A percentile compares a stretch with the other conserved stretches of the same genome.
These are phyloP conservation scores for Enteromius paludinosus DNA, from an alignment of 2,797 vertebrate genomes.

Conservation along the genomic window DNA sequence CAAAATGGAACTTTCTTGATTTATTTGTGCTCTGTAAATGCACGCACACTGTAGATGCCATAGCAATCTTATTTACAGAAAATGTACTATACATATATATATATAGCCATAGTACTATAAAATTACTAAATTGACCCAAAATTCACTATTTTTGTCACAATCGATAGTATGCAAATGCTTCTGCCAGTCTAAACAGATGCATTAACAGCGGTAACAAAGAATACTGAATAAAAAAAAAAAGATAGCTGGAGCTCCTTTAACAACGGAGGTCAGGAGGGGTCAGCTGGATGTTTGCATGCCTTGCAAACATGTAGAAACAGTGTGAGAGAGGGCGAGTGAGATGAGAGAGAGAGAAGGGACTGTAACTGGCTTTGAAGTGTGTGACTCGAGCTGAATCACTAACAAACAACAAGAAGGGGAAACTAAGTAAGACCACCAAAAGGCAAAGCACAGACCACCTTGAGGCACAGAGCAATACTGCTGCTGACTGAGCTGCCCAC, in stretches of 20 bases:
- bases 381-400: conserved; percentile 45
- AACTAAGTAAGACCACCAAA: conserved; percentile 49
- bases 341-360: not conserved
- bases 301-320: conserved; percentile 42
- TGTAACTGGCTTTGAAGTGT: conserved; percentile 19
- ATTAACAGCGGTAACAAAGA: not conserved
- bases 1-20: no score
- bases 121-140: not conserved
- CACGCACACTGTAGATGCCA: no score
- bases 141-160: not conserved
- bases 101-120: not conserved
- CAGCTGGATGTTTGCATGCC: conserved; percentile 12
- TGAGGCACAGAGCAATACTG: not conserved
- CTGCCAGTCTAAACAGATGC: not conserved
- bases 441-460: conserved; percentile 37
- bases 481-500: conserved; percentile 28
- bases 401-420: conserved; percentile 35
- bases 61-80: no score
- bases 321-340: not conserved
- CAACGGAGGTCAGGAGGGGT: not conserved
- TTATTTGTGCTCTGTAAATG: not conserved
- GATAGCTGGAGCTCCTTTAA: not conserved
- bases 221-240: not conserved
- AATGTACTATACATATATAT: no score
- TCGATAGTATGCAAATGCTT: not conserved